Percentiles rank a stretch among this genome's conserved stretches.
These are phyloP conservation scores for Cariama cristata DNA, from an alignment of 2,113 vertebrate genomes.

Conservation along the genomic window DNA sequence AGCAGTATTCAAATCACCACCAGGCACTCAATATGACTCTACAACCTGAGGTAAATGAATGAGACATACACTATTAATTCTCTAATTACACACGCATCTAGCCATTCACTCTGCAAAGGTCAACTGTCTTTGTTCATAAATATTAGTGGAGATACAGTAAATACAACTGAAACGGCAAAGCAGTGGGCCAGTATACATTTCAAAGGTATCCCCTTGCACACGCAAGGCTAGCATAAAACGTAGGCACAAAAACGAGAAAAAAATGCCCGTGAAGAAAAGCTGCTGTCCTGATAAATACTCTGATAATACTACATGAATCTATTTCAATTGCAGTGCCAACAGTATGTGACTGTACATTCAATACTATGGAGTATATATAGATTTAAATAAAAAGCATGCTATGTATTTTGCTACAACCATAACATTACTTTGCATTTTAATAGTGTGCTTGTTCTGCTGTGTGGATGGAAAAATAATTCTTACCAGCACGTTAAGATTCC, in stretches of 20 bases:
- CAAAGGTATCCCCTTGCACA: neutral
- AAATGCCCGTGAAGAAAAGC: neutral
- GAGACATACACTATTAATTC: slow-evolving; percentile 28
- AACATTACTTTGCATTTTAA: neutral
- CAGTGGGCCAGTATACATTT: neutral
- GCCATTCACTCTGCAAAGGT: slow-evolving; percentile 45
- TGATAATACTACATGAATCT: neutral
- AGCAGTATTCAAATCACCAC: neutral
- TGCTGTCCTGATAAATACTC: neutral
- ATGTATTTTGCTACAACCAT: neutral
- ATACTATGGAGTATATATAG: neutral
- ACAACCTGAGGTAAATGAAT: slow-evolving; percentile 21
- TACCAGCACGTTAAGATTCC: neutral
- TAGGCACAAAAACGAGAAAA: neutral
- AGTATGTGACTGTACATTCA: neutral
- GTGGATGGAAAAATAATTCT: neutral
- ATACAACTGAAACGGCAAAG: neutral
- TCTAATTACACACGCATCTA: slow-evolving; percentile 46
- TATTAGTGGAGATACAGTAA: neutral
- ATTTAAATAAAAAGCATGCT: neutral
- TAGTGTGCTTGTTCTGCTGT: neutral
- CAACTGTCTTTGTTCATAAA: slow-evolving; percentile 47
- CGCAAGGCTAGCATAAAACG: neutral
- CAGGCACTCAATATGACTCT: neutral
- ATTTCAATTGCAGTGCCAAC: neutral